phyloP scores from a whole-genome alignment of 2,113 vertebrate genomes.

The Nothoprocta pentlandii region DNA sequence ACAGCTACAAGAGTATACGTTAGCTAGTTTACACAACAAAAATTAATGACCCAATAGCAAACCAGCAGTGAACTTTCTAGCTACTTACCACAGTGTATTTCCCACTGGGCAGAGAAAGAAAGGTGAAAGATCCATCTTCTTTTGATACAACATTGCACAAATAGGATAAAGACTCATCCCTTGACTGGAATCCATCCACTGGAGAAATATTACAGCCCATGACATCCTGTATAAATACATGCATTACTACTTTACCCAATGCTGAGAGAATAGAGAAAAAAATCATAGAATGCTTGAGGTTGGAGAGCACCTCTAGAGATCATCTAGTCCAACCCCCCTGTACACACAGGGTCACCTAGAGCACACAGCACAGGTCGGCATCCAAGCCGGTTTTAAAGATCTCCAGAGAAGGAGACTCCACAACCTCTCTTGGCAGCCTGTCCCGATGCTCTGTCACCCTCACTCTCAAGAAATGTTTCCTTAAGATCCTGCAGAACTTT shows the following conservation, averaged over 20 bases:
- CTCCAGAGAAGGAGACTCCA: too few species aligned
- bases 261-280: background rate
- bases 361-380: too few species aligned
- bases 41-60: background rate
- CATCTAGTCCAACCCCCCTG: too few species aligned
- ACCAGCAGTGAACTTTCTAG: background rate
- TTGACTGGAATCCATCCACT: conserved; percentile 86
- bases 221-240: conserved; percentile 81
- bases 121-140: conserved; percentile 92
- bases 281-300: too few species aligned
- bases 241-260: background rate
- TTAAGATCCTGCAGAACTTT: too few species aligned
- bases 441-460: too few species aligned
- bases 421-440: too few species aligned
- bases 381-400: too few species aligned
- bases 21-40: background rate
- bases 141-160: conserved; percentile 90
- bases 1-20: background rate
- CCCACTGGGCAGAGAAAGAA: conserved; percentile 91
- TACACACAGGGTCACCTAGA: too few species aligned
- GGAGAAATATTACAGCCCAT: conserved; percentile 87
- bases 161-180: conserved; percentile 84
- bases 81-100: conserved; percentile 91
- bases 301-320: too few species aligned
- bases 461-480: too few species aligned